phyloP scores from a whole-genome alignment of 2,797 vertebrate genomes.

The Amphiprion clarkii region DNA sequence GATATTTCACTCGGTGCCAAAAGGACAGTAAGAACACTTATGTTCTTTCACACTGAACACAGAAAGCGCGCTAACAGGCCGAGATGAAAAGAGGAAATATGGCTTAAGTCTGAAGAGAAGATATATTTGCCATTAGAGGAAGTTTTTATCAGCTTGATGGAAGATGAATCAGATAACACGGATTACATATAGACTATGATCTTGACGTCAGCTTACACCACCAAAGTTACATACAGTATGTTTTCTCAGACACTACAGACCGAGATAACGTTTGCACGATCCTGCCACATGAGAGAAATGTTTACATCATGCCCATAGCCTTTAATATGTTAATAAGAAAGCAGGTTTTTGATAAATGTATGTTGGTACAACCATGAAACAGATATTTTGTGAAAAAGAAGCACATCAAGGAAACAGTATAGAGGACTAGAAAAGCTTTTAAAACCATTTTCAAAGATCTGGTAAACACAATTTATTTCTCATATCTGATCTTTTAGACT shows the following conservation, averaged over 20 bases:
- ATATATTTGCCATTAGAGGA: slow-evolving; percentile 6
- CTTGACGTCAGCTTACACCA: not conserved
- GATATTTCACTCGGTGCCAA: too few species aligned
- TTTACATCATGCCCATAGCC: not conserved
- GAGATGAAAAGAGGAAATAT: not conserved
- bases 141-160: not conserved
- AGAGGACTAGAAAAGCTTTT: not conserved
- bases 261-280: not conserved
- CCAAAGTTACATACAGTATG: not conserved
- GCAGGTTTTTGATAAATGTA: not conserved
- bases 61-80: not conserved
- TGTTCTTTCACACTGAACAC: slow-evolving; percentile 1
- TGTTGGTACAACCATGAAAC: not conserved
- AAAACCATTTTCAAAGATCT: slow-evolving; percentile 4
- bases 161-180: slow-evolving; percentile 4
- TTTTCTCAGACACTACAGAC: not conserved
- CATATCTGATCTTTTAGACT: slow-evolving; percentile 21
- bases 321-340: not conserved
- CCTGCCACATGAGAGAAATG: not conserved
- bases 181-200: not conserved
- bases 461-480: slow-evolving; percentile 21
- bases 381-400: not conserved
- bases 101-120: not conserved
- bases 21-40: not conserved
- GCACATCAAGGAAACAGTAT: not conserved